phyloP scores from a whole-genome alignment of 1,140 invertebrate genomes.

The Caenorhabditis remanei region DNA sequence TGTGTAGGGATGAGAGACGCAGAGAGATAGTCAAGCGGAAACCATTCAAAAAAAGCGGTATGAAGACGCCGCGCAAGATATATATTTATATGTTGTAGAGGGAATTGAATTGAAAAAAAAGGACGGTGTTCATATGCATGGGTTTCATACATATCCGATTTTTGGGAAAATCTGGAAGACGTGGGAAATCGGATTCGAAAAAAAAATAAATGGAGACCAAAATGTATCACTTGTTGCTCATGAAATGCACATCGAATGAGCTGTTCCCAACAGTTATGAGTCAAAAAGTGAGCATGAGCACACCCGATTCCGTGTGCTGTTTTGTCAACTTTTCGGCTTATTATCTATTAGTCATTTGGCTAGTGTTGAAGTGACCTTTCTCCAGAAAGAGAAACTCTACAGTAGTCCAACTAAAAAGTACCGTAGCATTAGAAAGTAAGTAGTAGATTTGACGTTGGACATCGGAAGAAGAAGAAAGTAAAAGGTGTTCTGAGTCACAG shows the following conservation, averaged over 20 bases:
- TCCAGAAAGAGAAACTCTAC: background rate
- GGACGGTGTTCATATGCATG: background rate
- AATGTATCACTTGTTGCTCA: background rate
- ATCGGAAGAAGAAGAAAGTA: background rate
- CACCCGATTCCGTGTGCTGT: background rate
- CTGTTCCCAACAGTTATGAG: background rate
- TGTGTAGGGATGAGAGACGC: background rate
- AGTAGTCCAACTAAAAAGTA: background rate
- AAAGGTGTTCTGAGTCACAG: background rate
- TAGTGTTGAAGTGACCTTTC: background rate
- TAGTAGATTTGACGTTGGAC: background rate
- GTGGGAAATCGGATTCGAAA: background rate
- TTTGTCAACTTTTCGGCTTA: constrained; percentile 47
- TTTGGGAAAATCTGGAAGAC: too few species aligned
- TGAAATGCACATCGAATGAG: too few species aligned
- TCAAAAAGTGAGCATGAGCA: constrained; percentile 35
- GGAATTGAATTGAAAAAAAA: background rate
- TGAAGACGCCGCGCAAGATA: constrained; percentile 8
- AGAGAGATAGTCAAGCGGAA: constrained; percentile 37
- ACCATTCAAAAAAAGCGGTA: constrained; percentile 34
- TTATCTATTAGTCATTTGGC: constrained; percentile 30
- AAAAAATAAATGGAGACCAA: background rate
- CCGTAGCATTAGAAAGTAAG: background rate
- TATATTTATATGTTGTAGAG: constrained; percentile 8
- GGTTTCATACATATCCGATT: background rate